A percentile compares a stretch with the other conserved stretches of the same genome.
Conservation (phyloP, 2,888 invertebrate species). For the Troides oblongomaculatus region DNA sequence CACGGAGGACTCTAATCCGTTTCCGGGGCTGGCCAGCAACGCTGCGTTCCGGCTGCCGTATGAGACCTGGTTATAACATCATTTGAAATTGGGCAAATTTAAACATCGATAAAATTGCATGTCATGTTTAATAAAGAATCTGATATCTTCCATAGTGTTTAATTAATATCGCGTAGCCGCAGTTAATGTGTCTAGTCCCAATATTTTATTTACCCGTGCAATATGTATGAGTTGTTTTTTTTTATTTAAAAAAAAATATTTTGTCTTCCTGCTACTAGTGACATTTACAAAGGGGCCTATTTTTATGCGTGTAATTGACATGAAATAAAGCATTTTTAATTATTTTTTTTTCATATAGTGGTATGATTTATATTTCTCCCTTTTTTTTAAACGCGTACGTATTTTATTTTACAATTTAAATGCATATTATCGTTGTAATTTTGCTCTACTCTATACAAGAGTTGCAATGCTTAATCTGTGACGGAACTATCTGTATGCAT, state of each 20-base stretch:
- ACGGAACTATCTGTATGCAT: background rate
- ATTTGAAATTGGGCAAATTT: too few relatives aligned
- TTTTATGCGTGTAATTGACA: slow-evolving; percentile 37
- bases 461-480: slow-evolving; percentile 26
- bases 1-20: background rate
- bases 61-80: too few relatives aligned
- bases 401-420: slow-evolving; percentile 39
- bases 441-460: slow-evolving; percentile 29
- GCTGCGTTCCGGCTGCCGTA: too few relatives aligned
- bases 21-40: too few relatives aligned
- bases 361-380: slow-evolving; percentile 35
- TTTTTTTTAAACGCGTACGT: slow-evolving; percentile 38
- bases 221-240: slow-evolving; percentile 42
- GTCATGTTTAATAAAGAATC: slow-evolving; percentile 20
- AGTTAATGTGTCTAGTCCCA: slow-evolving; percentile 27
- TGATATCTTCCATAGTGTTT: slow-evolving; percentile 27
- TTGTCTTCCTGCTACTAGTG: slow-evolving; percentile 50
- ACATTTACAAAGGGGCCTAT: slow-evolving; percentile 41
- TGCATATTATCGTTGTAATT: slow-evolving; percentile 37
- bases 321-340: slow-evolving; percentile 43
- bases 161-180: slow-evolving; percentile 8
- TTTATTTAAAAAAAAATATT: slow-evolving; percentile 36
- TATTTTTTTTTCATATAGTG: slow-evolving; percentile 38
- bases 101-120: slow-evolving; percentile 1
- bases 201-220: slow-evolving; percentile 37